These are phyloP conservation scores for Thripadectes ignobilis DNA, from an alignment of 2,797 vertebrate species.

Conservation along the genomic window DNA sequence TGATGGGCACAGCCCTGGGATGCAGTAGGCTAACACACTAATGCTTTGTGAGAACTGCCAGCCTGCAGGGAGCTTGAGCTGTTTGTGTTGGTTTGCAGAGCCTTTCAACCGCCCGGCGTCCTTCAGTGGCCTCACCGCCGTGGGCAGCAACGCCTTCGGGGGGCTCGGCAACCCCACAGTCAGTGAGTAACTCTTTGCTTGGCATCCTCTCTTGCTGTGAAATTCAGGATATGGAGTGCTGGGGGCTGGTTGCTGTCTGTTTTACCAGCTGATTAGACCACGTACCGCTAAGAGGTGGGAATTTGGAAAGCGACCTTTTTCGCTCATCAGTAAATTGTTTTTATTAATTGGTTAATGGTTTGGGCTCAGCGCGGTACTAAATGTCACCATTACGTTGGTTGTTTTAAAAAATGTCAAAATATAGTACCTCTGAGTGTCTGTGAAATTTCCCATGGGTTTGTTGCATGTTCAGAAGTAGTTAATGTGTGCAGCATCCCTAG, in stretches of 20 bases:
- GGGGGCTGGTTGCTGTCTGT: neutral
- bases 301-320: neutral
- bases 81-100: constrained; percentile 78
- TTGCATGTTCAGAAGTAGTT: constrained; percentile 37
- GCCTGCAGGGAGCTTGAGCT: neutral
- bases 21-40: rapidly evolving
- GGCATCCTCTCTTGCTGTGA: neutral
- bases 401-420: neutral
- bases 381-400: neutral
- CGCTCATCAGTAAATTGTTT: neutral
- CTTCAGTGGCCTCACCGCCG: constrained; percentile 91
- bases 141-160: constrained; percentile 95
- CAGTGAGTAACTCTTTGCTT: constrained; percentile 85
- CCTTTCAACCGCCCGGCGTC: constrained; percentile 88
- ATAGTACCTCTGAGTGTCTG: neutral
- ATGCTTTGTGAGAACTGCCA: neutral
- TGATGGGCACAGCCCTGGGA: neutral
- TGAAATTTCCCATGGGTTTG: neutral
- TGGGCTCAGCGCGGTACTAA: neutral
- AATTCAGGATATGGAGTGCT: neutral
- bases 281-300: neutral
- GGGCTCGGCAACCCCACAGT: constrained; percentile 96
- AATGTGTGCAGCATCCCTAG: neutral
- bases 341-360: neutral
- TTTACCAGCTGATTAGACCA: neutral